Base-by-base conservation (phyloP, 1,140 invertebrate genomes). In the Bombus polaris region DNA sequence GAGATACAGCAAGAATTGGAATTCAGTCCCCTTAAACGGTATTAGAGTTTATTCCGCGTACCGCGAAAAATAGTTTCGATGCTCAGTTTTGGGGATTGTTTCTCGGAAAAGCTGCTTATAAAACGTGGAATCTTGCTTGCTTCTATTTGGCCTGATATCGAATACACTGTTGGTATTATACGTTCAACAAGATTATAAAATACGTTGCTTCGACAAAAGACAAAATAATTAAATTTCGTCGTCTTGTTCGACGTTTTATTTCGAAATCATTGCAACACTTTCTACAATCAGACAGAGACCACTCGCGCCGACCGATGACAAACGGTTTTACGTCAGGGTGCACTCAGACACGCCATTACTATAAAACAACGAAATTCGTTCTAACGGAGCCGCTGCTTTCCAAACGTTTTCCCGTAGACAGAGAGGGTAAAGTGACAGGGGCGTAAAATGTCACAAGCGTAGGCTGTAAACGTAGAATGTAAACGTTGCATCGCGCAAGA, bases 371-470 rank as follows among this genome's bases (percentile, higher is more conserved):
- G 68, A 84, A 72, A 72, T 57, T 44, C 75, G 65, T 78, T 59
- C 53, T 2, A 72, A 66, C 66, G 66, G 37, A 59, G 82, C 42
- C 35, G n/a, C 32, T 59, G 66, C 75, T 72, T 47, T 71, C 44
- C 68, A 28, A 79, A 84, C 53, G 47, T 71, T 79, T 72, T 39
- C 53, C 83, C 47, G 66, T 28, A 53, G n/a, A 62, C 22, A 62
- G 39, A 53, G n/a, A 44, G 37, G 18, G 37, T 62, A 66, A 73
- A 85, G 76, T 71, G 83, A 72, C 76, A 80, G 37, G 39, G 76
- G 28, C 66, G 62, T 66, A 47, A 84, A 84, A 81, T 81, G 70
- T 68, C 62, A 86, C 71, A 86, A 84, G 65, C 72, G 71, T 75
- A 81, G 70, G 71, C 79, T 44, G 71, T 75, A 57, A 75, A 71